Evolutionary conservation across 2,888 invertebrate genomes (phyloP).

Genomic region (Synanthedon myopaeformis): DNA sequence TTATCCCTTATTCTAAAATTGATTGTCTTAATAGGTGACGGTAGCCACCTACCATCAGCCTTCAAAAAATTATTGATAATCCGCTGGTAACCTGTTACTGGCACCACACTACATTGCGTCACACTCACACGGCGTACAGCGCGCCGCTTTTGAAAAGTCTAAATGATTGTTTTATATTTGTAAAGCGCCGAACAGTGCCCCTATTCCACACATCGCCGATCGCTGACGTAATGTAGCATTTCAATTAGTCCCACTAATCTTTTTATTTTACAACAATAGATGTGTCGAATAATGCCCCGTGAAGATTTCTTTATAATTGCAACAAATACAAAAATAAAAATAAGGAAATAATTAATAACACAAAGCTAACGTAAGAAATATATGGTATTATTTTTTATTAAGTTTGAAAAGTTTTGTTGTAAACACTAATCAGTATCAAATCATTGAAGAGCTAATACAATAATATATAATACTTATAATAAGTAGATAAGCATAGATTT

Average conservation of each 20-base stretch:
- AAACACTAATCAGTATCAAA: too few relatives aligned
- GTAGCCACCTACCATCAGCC: too few relatives aligned
- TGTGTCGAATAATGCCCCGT: conserved; percentile 27
- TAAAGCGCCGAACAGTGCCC: conserved; percentile 55
- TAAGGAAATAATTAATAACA: background rate
- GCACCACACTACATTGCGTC: conserved; percentile 36
- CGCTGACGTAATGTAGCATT: conserved; percentile 58
- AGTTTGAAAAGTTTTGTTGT: background rate
- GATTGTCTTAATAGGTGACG: too few relatives aligned
- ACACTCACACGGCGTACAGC: conserved; percentile 21
- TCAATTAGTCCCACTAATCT: conserved; percentile 52
- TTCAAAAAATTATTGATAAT: too few relatives aligned
- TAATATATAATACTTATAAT: too few relatives aligned
- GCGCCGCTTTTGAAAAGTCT: conserved; percentile 58
- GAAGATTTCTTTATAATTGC: conserved; percentile 32
- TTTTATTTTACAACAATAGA: conserved; percentile 51
- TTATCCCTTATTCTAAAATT: too few relatives aligned
- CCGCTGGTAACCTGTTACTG: conserved; percentile 10
- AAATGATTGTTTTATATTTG: conserved; percentile 70
- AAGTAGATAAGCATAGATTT: too few relatives aligned
- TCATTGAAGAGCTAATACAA: too few relatives aligned
- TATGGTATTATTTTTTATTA: background rate
- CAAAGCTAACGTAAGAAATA: background rate
- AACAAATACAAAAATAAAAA: conserved; percentile 15
- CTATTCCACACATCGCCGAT: conserved; percentile 28